Evolutionary conservation across 2,888 invertebrate genomes (phyloP), one percentile per base, ranked within the genome.

Genomic region (Phengaris arion): DNA sequence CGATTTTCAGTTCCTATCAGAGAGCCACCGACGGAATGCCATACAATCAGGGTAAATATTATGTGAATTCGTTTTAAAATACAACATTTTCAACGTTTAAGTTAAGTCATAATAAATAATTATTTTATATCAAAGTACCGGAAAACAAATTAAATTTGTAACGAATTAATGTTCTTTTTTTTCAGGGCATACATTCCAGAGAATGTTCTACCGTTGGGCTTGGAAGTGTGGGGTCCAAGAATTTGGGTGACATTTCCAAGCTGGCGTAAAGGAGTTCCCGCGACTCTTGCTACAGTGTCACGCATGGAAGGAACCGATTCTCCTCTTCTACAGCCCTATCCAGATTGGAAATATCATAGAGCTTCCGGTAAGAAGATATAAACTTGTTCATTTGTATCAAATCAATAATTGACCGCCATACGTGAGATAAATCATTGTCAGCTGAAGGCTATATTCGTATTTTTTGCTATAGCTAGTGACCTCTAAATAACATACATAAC

Each of bases 221-320:
- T 97, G 35, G 97, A 97, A 83, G 92, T 96, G 4, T 95, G 95
- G 91, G 94, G 93, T 6, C 91, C 96, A 77, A 94, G 96, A 10
- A 89, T 97, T 9, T 98, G 96, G 87, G 90, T 98, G 2, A 96
- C 96, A 2, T 89, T 97, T 74, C 97, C 97, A 0, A 95, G 96
- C 79, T 97, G 97, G 97, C 95, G 95, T 75, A 89, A 93, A 52
- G 97, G 97, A 0, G 95, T 97, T 0, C 97, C 97, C 0, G 96
- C 95, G 0, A 96, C 97, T 0, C 87, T 97, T 64, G 95, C 96
- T 0, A 96, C 95, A 0, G 85, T 97, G 0, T 94, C 96, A 0
- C 94, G 94, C 76, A 88, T 92, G 0, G 94, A 96, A 0, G 94
- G 91, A 6, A 89, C 89, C 6, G 59, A 82, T 6, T 94, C 94